Conservation (phyloP, 2,113 vertebrate species). For the Aviceda subcristata region DNA sequence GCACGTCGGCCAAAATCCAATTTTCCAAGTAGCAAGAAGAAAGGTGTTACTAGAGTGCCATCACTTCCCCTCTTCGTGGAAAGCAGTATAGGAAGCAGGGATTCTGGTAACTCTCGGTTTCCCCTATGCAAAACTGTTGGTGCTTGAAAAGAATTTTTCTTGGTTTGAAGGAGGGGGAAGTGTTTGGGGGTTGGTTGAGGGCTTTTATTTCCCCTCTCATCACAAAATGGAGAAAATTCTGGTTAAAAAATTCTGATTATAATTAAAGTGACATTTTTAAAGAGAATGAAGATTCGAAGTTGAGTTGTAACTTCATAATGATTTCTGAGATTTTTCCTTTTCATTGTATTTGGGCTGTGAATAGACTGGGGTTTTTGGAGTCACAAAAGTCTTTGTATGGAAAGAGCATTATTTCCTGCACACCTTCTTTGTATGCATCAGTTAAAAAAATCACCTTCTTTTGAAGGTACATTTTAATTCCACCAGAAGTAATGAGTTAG, state of each 20-base stretch:
- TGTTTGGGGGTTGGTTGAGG: too few relatives aligned
- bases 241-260: neutral
- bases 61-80: neutral
- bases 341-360: neutral
- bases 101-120: too few relatives aligned
- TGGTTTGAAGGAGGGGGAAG: neutral
- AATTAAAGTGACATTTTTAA: neutral
- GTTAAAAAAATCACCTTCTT: neutral
- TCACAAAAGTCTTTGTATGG: neutral
- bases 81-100: neutral
- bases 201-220: neutral
- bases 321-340: neutral
- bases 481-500: neutral
- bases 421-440: neutral
- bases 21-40: neutral
- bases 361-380: neutral
- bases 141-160: neutral
- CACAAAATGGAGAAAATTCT: neutral
- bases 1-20: neutral
- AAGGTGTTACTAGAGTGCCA: neutral
- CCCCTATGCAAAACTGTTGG: too few relatives aligned
- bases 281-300: neutral
- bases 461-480: neutral
- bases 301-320: neutral
- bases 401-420: neutral